These are phyloP conservation scores for Platysternon megacephalum DNA, from an alignment of 2,113 vertebrate genomes.

Conservation along the genomic window DNA sequence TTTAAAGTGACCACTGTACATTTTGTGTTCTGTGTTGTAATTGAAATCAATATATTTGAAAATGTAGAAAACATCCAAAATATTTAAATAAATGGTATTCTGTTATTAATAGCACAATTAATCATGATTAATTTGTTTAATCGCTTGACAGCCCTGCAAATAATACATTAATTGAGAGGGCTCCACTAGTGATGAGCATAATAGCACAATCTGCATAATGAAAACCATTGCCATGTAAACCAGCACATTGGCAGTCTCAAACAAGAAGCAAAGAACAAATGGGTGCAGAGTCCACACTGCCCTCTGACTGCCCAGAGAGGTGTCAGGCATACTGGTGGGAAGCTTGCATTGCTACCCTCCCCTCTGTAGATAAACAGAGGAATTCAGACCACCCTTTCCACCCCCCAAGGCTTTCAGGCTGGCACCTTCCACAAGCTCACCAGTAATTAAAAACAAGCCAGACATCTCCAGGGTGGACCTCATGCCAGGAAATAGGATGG, in stretches of 20 bases:
- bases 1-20: too few species aligned
- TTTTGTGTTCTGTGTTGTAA: too few species aligned
- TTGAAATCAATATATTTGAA: too few species aligned
- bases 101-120: too few species aligned
- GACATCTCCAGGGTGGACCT: background rate
- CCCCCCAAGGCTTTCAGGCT: background rate
- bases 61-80: too few species aligned
- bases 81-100: too few species aligned
- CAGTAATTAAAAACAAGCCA: slow-evolving; percentile 23
- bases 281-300: background rate
- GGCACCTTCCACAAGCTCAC: slow-evolving; percentile 9
- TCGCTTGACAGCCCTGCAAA: too few species aligned
- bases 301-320: background rate
- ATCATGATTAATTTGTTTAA: too few species aligned
- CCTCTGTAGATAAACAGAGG: background rate
- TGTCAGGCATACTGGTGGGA: background rate
- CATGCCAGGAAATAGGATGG: background rate
- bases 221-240: background rate
- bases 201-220: background rate
- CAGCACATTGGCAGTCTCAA: background rate
- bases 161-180: too few species aligned
- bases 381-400: background rate
- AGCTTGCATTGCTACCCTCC: background rate
- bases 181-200: too few species aligned
- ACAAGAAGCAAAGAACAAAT: background rate